A percentile compares a stretch with the other conserved stretches of the same genome.
phyloP scores from a whole-genome alignment of 53 echinoderm and acorn worm species.

The Arbacia lixula region DNA sequence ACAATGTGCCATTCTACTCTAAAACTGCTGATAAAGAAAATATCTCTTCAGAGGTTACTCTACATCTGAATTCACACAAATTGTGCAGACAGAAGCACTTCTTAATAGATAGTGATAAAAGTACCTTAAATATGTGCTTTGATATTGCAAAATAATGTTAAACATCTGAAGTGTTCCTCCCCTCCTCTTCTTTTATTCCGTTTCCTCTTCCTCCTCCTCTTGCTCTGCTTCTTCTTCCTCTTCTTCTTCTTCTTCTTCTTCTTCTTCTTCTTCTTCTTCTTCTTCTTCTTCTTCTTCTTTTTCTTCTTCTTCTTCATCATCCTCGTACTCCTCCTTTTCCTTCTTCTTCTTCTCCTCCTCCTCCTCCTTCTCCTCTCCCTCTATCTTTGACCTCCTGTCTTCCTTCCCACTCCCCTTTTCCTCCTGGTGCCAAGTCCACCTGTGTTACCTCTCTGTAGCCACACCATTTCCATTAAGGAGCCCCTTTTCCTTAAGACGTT shows the following conservation, averaged over 20 bases:
- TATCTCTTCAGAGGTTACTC: no score
- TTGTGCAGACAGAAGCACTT: no score
- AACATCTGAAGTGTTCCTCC: neutral
- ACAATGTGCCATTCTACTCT: no score
- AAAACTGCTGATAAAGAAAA: no score
- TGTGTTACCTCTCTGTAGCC: constrained; percentile 16
- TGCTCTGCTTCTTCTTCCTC: neutral
- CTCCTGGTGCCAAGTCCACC: neutral
- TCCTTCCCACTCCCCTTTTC: neutral
- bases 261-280: neutral
- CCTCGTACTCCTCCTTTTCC: neutral
- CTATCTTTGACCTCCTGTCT: neutral
- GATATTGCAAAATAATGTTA: no score
- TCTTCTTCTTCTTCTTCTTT: neutral
- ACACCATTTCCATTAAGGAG: constrained; percentile 45
- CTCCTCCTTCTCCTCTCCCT: neutral
- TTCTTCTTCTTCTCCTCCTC: neutral
- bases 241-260: neutral
- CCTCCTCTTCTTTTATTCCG: neutral
- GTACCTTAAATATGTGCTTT: no score
- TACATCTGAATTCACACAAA: no score
- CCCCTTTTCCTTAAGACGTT: constrained; percentile 70
- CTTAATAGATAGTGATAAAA: no score
- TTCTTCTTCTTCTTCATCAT: neutral
- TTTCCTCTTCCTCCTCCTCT: neutral